A percentile compares a stretch with the other conserved stretches of the same genome.
Evolutionary conservation across 1,140 invertebrate genomes (phyloP).

Genomic region (Colletes latitarsis): DNA sequence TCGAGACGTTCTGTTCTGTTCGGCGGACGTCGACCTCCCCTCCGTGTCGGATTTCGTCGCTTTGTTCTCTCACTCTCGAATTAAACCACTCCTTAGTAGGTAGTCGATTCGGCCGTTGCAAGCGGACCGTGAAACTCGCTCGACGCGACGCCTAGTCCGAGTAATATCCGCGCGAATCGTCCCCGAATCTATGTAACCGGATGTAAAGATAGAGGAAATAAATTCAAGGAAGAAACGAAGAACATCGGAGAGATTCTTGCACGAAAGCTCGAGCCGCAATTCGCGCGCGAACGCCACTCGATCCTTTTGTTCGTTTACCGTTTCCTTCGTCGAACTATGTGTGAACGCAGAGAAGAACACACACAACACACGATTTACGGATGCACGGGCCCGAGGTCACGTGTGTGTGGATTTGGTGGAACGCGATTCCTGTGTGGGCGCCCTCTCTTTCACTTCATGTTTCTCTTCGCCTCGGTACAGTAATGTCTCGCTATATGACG

Average conservation of each 20-base stretch:
- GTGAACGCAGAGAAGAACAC: not conserved
- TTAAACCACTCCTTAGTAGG: slow-evolving; percentile 5
- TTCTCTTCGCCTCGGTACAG: not conserved
- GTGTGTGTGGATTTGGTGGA: not conserved
- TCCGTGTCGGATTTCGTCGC: not conserved
- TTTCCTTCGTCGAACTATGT: slow-evolving; percentile 20
- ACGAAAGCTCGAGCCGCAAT: slow-evolving; percentile 32
- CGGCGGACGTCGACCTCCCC: not conserved
- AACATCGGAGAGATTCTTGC: slow-evolving; percentile 41
- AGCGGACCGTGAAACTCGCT: slow-evolving; percentile 1
- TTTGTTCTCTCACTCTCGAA: not conserved
- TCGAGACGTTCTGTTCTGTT: not conserved
- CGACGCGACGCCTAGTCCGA: not conserved
- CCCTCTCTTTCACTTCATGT: not conserved
- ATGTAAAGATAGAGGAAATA: slow-evolving; percentile 50
- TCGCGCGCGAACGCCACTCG: slow-evolving; percentile 39
- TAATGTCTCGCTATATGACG: too few relatives aligned
- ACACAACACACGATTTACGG: too few relatives aligned
- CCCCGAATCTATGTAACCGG: slow-evolving; percentile 42
- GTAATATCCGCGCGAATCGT: slow-evolving; percentile 3
- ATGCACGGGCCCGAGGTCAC: not conserved
- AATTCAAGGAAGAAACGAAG: slow-evolving; percentile 55
- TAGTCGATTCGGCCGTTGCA: not conserved
- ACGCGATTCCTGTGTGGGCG: not conserved
- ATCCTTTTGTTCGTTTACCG: slow-evolving; percentile 34